A percentile compares a stretch with the other conserved stretches of the same genome.
Evolutionary conservation across 2,113 vertebrate species (phyloP).

Genomic region (Engraulis encrasicolus): DNA sequence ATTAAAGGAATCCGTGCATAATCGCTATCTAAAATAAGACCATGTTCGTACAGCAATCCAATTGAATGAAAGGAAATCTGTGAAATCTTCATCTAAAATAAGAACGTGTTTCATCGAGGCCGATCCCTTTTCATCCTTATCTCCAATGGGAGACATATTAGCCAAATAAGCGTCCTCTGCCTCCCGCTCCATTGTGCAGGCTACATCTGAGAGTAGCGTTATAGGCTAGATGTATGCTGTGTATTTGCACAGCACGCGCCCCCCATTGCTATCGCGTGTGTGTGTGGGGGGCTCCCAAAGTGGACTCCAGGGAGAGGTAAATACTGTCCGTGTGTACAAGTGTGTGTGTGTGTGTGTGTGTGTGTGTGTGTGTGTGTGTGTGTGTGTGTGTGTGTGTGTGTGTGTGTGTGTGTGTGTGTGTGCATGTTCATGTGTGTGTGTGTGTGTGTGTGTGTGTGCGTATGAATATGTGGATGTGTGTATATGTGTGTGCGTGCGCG

Average conservation of each 20-base stretch:
- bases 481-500: too few relatives aligned
- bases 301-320: neutral
- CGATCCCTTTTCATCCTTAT: too few relatives aligned
- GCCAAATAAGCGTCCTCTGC: neutral
- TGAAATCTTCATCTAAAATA: too few relatives aligned
- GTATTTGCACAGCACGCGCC: neutral
- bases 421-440: neutral
- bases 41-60: too few relatives aligned
- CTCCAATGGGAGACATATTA: too few relatives aligned
- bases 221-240: neutral
- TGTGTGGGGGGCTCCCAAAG: neutral
- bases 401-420: neutral
- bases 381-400: neutral
- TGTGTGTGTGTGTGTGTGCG: neutral
- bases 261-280: neutral
- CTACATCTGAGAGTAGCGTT: neutral
- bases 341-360: neutral
- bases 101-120: too few relatives aligned
- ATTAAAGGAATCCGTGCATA: too few relatives aligned
- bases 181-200: neutral
- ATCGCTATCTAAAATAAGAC: too few relatives aligned
- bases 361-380: slow-evolving; percentile 20
- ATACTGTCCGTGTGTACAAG: neutral
- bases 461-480: too few relatives aligned
- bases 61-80: too few relatives aligned